Base-by-base conservation (phyloP, 2,113 vertebrate species). In the Hippocampus abdominalis region DNA sequence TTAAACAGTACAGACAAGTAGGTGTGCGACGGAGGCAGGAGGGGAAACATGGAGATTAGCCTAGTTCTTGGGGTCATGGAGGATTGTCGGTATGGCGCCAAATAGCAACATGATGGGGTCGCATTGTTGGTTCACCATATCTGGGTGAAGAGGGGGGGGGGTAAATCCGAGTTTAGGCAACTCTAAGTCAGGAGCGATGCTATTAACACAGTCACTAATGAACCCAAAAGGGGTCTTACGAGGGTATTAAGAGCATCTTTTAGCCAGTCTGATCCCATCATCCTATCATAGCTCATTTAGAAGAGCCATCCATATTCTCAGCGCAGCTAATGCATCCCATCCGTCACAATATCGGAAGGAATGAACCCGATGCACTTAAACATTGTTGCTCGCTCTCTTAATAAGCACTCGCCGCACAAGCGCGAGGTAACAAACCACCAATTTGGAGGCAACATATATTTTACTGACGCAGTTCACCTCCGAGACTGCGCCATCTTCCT, bases 241-340 rank as follows among this genome's bases (percentile, higher is more conserved):
- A 63, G 9, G 71, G 81, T 76, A 63, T 79, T 83, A 78, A 68
- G 70, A 78, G 78, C 72, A 83, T 80, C 82, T 90, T 83, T 88
- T 82, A 76, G n/a, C 56, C 42, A 46, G 76, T 83, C 78, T 86
- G 85, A 86, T 87, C 81, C 80, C 76, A 54, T n/a, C 42, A 62
- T 62, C 60, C 57, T 60, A 73, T 81, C 77, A 69, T 71, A 83
- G 84, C 73, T 83, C 80, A 81, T 89, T 84, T 83, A 64, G 40
- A 75, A 65, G 66, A 66, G 71, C 84, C 75, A 84, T 80, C 57
- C 65, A 69, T 78, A 72, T 66, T 68, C 66, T 44, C 72, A 71
- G 70, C 9, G 54, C 18, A 3, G 51, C 49, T 72, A 44, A 57
- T 15, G 23, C n/a, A 66, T 48, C 32, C 27, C 42, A 49, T 56